Evolutionary conservation across 2,888 invertebrate species (phyloP), one percentile per base, ranked within the genome.

Genomic region (Oligia latruncula): DNA sequence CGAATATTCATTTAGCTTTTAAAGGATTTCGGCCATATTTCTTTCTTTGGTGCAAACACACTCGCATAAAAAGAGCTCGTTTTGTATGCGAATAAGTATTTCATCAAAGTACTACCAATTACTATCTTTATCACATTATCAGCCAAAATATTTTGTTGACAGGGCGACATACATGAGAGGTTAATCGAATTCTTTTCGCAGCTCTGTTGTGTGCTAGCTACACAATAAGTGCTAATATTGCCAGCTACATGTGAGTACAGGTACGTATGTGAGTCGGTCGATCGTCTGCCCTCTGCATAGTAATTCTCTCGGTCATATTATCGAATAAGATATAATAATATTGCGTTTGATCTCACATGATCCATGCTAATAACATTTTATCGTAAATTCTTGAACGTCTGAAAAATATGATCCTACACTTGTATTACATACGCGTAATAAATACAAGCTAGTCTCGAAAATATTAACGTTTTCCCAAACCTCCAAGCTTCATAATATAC

Each of bases 251-350:
- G 55, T 40, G 55, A 43, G 65, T 17, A 35, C 20, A 49, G 46
- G 29, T 15, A n/a, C 46, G 29, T n/a, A 49, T 67, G 83, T 71
- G 73, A 40, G 65, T 40, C 40, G 82, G 67, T 74, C 74, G 66
- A 66, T 65, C 60, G 83, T 72, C 76, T 86, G 79, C 75, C 89
- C 81, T 82, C 76, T 77, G 66, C 77, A 67, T 71, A 55, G 46
- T 55, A 52, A 82, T 66, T n/a, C 43, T 68, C 58, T 70, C 49
- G 65, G n/a, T 40, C 67, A 46, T 58, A 60, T 76, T 77, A 73
- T 67, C 43, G 70, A 78, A 86, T 66, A 86, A 58, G 11, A 75
- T 73, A 43, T 29, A 29, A 29, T 29, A 29, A 29, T 71, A 78
- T 78, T 76, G 46, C 52, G 64, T 70, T 72, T 67, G 55, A 84